These are phyloP conservation scores for Nymphalis urticae DNA, from an alignment of 2,888 invertebrate genomes.

Conservation along the genomic window DNA sequence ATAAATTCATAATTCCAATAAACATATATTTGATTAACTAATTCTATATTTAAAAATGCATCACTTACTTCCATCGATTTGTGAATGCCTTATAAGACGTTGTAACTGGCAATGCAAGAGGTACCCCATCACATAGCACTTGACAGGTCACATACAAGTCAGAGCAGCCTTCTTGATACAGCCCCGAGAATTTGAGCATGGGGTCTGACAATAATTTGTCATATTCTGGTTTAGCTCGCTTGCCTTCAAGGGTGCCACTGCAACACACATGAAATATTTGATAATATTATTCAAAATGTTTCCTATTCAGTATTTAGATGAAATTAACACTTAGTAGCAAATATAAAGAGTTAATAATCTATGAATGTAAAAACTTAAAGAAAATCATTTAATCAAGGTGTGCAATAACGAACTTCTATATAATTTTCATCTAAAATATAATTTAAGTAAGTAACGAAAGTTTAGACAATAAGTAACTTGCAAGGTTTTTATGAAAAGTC, in stretches of 20 bases:
- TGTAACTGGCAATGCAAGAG: slow-evolving; percentile 91
- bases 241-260: slow-evolving; percentile 96
- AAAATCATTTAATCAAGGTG: no score
- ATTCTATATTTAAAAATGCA: background rate
- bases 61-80: slow-evolving; percentile 93
- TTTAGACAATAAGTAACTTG: background rate
- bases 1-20: no score
- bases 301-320: no score
- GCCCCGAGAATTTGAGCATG: slow-evolving; percentile 93
- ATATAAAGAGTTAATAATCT: no score
- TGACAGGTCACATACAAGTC: slow-evolving; percentile 95
- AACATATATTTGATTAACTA: no score
- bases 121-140: slow-evolving; percentile 89
- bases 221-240: slow-evolving; percentile 91
- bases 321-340: no score
- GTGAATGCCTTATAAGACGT: slow-evolving; percentile 96
- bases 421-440: no score
- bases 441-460: no score
- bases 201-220: slow-evolving; percentile 93
- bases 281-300: background rate
- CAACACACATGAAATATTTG: background rate
- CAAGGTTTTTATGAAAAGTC: background rate
- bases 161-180: slow-evolving; percentile 91
- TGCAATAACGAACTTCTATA: no score
- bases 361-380: no score